Conservation (phyloP, 64 coral and sea anemone genomes). For the Acropora yongei region DNA sequence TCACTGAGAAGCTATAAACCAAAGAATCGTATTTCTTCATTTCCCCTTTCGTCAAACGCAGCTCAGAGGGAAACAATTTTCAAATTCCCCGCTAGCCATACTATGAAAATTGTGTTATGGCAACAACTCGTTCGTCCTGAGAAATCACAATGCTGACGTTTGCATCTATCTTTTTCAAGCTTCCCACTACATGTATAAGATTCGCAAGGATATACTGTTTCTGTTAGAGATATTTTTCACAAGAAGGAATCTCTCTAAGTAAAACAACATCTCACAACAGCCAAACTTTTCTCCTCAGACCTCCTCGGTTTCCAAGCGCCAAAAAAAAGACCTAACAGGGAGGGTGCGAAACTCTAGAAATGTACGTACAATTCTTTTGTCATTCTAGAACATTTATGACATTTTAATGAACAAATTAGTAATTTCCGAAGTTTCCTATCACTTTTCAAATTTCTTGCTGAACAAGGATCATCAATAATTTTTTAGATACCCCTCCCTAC, state of each 20-base stretch:
- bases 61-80: background rate
- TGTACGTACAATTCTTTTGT: background rate
- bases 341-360: background rate
- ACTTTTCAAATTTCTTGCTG: background rate
- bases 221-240: background rate
- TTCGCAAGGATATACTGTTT: background rate
- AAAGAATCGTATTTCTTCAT: background rate
- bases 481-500: background rate
- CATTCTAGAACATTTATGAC: background rate
- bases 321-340: background rate
- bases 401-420: background rate
- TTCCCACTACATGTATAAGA: background rate
- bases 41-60: background rate
- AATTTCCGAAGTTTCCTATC: background rate
- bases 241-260: background rate
- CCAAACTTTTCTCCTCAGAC: conserved; percentile 17
- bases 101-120: background rate
- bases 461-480: background rate
- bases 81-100: conserved; percentile 47
- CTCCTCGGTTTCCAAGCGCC: background rate
- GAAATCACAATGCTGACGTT: background rate
- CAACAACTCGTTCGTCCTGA: background rate
- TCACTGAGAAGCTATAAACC: background rate
- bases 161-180: background rate
- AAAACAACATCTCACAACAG: background rate